These are phyloP conservation scores for Myopa testacea DNA, from an alignment of 2,888 invertebrate species.

Conservation along the genomic window DNA sequence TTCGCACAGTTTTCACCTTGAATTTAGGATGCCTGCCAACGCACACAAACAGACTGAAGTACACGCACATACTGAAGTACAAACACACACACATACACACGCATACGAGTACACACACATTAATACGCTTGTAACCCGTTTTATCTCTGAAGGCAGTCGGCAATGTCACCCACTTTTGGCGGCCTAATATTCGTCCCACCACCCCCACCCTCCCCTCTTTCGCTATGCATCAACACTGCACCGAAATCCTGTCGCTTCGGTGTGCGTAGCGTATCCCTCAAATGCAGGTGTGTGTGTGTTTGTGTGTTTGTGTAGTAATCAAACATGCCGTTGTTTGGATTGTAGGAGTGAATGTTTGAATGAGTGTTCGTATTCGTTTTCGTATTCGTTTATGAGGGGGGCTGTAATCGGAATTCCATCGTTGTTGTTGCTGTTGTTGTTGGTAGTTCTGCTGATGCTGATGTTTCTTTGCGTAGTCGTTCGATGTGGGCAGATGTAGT, in stretches of 20 bases:
- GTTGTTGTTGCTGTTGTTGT: conserved; percentile 4
- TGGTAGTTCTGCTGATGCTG: neutral
- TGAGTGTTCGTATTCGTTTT: neutral
- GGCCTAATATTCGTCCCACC: neutral
- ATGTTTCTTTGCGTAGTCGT: neutral
- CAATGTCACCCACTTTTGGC: conserved; percentile 20
- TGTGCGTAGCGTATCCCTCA: too few species aligned
- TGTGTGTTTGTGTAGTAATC: neutral
- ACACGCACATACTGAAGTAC: too few species aligned
- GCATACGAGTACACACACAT: neutral
- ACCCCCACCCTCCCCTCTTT: too few species aligned
- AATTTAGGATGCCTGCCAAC: conserved; percentile 15
- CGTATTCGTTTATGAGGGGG: neutral
- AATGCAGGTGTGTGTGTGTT: neutral
- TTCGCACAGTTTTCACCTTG: conserved; percentile 26
- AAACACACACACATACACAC: neutral
- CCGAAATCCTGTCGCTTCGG: too few species aligned
- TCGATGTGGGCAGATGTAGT: neutral
- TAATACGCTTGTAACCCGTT: too few species aligned
- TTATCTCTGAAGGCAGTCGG: neutral
- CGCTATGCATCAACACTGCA: too few species aligned
- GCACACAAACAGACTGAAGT: neutral
- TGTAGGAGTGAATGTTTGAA: neutral
- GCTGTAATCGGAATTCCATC: neutral
- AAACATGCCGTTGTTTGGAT: neutral